phyloP scores from a whole-genome alignment of 2,113 vertebrate genomes.

The Rana temporaria region DNA sequence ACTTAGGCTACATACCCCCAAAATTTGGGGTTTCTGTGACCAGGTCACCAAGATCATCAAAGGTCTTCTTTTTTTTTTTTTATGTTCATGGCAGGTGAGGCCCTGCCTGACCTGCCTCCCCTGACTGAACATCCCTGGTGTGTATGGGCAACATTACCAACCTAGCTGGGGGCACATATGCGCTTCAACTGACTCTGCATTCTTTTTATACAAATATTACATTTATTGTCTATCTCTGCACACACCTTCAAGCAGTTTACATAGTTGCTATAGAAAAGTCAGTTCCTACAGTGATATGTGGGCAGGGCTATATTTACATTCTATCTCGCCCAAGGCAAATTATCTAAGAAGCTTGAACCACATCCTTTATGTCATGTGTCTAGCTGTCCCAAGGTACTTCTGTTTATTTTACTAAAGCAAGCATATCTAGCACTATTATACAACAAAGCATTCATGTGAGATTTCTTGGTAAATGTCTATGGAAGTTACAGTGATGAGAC shows the following conservation, averaged over 20 bases:
- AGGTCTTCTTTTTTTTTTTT: no score
- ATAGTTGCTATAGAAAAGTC: neutral
- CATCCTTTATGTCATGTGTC: neutral
- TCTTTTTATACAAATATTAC: neutral
- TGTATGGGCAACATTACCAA: no score
- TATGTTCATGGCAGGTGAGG: no score
- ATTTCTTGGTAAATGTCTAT: no score
- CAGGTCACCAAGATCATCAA: no score
- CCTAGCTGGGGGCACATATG: no score
- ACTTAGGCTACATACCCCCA: no score
- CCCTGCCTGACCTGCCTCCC: no score
- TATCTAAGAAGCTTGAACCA: neutral
- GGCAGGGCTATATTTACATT: slow-evolving; percentile 9
- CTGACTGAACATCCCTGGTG: no score
- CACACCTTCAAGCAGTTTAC: neutral
- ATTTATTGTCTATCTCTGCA: neutral
- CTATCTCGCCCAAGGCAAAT: neutral
- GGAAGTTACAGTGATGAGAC: no score
- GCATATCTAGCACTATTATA: neutral
- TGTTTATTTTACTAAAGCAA: neutral
- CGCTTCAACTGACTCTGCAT: neutral
- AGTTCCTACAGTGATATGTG: neutral
- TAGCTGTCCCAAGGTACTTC: neutral
- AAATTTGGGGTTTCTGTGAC: no score
- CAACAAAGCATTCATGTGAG: no score